These are phyloP conservation scores for Triplophysa tibetana DNA, from an alignment of 2,113 vertebrate species.

Conservation along the genomic window DNA sequence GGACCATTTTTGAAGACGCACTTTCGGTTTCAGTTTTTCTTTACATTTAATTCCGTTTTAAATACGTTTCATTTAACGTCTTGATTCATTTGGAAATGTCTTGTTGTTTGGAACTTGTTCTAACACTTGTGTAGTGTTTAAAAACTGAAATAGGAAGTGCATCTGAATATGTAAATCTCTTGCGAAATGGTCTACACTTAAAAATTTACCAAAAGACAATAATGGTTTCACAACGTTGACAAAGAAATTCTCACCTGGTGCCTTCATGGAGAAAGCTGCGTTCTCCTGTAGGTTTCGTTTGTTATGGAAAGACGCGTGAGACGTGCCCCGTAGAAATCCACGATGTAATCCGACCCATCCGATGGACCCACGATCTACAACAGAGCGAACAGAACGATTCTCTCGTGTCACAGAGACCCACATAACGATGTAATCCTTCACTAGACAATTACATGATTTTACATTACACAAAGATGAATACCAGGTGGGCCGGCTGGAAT, in stretches of 20 bases:
- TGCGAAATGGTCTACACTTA: too few species aligned
- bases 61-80: too few species aligned
- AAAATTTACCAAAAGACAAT: background rate
- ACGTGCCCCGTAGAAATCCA: conserved; percentile 96
- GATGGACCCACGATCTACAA: conserved; percentile 93
- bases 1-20: too few species aligned
- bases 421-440: conserved; percentile 39
- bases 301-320: conserved; percentile 88
- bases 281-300: conserved; percentile 94
- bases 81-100: too few species aligned
- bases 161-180: too few species aligned
- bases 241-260: conserved; percentile 34
- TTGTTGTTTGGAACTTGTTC: background rate
- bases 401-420: conserved; percentile 29
- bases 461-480: conserved; percentile 30
- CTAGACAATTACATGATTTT: conserved; percentile 37
- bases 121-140: too few species aligned
- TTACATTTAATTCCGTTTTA: too few species aligned
- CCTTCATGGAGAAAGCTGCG: conserved; percentile 83
- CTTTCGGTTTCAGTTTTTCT: too few species aligned
- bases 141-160: too few species aligned
- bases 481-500: conserved; percentile 32
- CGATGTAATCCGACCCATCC: conserved; percentile 95
- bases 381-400: conserved; percentile 32
- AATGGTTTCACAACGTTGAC: conserved; percentile 30